phyloP scores from a whole-genome alignment of 1,140 invertebrate species.

The Dermatophagoides farinae region DNA sequence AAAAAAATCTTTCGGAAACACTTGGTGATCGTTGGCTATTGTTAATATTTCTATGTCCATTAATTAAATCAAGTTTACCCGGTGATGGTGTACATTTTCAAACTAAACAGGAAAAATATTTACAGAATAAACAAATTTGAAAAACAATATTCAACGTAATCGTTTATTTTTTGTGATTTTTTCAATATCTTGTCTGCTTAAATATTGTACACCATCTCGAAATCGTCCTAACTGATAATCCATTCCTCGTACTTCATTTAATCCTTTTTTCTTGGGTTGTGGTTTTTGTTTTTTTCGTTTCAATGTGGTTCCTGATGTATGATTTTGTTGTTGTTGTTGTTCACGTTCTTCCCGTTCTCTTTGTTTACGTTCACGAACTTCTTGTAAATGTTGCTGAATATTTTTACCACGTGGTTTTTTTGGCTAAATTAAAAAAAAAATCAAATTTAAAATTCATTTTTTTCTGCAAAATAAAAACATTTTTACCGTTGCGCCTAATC shows the following conservation, averaged over 20 bases:
- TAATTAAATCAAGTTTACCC: constrained; percentile 15
- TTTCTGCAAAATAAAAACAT: neutral
- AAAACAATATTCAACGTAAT: too few species aligned
- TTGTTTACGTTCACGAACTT: neutral
- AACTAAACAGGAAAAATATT: neutral
- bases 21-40: constrained; percentile 16
- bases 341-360: neutral
- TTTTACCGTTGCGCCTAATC: constrained; percentile 34
- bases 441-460: neutral
- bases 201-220: constrained; percentile 7
- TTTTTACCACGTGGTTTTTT: neutral
- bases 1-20: constrained; percentile 14
- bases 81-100: constrained; percentile 17
- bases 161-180: neutral
- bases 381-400: neutral
- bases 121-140: too few species aligned
- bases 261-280: neutral
- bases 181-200: constrained; percentile 6
- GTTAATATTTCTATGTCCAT: constrained; percentile 13
- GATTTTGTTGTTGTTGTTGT: neutral
- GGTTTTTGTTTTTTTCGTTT: neutral
- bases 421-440: constrained; percentile 6
- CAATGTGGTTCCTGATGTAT: neutral
- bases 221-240: constrained; percentile 11
- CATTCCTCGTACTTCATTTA: constrained; percentile 8